These are phyloP conservation scores for Aromia moschata DNA, from an alignment of 2,888 invertebrate genomes.

Conservation along the genomic window DNA sequence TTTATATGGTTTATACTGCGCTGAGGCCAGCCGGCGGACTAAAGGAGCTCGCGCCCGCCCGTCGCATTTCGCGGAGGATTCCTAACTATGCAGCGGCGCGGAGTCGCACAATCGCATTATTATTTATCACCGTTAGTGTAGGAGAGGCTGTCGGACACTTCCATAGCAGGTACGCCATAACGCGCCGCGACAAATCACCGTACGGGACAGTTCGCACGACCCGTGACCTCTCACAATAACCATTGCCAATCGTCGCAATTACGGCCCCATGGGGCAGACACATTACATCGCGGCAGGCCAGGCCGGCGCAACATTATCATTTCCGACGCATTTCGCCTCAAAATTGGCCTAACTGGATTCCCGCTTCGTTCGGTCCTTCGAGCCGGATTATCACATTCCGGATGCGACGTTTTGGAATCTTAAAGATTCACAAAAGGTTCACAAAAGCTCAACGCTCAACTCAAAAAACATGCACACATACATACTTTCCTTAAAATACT, in stretches of 20 bases:
- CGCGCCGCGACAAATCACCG: constrained; percentile 61
- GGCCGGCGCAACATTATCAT: constrained; percentile 27
- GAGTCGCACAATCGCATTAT: constrained; percentile 51
- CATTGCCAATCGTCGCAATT: constrained; percentile 61
- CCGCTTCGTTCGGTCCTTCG: too few species aligned
- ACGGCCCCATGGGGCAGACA: constrained; percentile 50
- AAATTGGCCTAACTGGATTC: constrained; percentile 1
- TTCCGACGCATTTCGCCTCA: not conserved
- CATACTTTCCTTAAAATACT: too few species aligned
- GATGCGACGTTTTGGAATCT: too few species aligned
- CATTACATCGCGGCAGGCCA: constrained; percentile 50
- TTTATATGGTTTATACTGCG: too few species aligned
- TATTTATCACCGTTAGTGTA: constrained; percentile 58
- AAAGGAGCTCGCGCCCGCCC: not conserved
- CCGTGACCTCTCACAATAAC: constrained; percentile 60
- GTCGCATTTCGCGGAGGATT: constrained; percentile 5
- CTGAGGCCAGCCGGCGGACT: constrained; percentile 5
- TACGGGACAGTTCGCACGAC: constrained; percentile 63
- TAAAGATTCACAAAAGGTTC: too few species aligned
- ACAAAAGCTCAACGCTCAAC: too few species aligned
- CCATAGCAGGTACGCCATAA: constrained; percentile 45
- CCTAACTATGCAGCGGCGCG: constrained; percentile 9
- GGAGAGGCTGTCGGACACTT: constrained; percentile 54
- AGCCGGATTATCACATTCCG: too few species aligned
- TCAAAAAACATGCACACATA: too few species aligned